Base-by-base conservation (phyloP, 2,888 invertebrate species). In the Esperia sulphurella region DNA sequence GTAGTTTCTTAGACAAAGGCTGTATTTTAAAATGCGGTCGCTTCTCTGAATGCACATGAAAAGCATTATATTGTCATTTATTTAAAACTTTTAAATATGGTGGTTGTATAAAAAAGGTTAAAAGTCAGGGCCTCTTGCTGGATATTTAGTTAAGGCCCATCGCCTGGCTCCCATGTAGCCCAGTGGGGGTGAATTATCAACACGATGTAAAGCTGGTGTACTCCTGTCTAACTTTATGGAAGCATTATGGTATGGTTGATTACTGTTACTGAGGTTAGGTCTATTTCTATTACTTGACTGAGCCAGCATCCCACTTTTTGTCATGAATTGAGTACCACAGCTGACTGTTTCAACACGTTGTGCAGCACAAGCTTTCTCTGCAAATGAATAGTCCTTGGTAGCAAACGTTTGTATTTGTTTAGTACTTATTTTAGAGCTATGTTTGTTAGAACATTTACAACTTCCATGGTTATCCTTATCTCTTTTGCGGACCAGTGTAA, bases 51-150 rank as follows among this genome's bases (percentile, higher is more conserved):
- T n/a, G n/a, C n/a, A n/a, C n/a, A n/a, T n/a, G n/a, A n/a, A n/a
- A n/a, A n/a, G n/a, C n/a, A n/a, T n/a, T n/a, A n/a, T n/a, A n/a
- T n/a, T 7, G 6, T 30, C 30, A 30, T 30, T 30, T 30, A 30
- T 30, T 30, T 30, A 7, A 30, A 30, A 30, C 8, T 30, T 30
- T 30, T 7, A 30, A 30, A 30, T 30, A 30, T 8, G 30, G 8
- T 8, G 8, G 30, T 8, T 7, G 30, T 8, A 30, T 30, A 8
- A 38, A 35, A 8, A 30, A 30, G 30, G 8, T 67, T 60, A 86
- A 60, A 86, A 87, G 57, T 87, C 87, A 14, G 87, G 87, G 8
- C 85, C 85, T 51, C 63, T 68, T 2, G 58, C 51, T 10, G 72
- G 71, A 46, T 68, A 63, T 47, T 62, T 66, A 9, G 78, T 66